phyloP scores from a whole-genome alignment of 2,888 invertebrate species.

The Tromatobia lineatoria region DNA sequence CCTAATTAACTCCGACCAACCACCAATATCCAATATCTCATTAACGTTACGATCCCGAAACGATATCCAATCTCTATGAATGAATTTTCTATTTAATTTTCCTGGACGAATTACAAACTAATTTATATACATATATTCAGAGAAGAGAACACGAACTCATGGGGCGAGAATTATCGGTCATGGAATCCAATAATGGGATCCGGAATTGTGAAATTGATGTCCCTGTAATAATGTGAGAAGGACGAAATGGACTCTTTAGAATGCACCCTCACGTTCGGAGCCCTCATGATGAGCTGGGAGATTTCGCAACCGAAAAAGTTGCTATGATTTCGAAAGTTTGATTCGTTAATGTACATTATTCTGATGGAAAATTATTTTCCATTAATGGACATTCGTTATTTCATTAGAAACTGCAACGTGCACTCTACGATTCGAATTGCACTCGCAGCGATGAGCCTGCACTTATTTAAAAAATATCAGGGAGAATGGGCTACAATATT shows the following conservation, averaged over 20 bases:
- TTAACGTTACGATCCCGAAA: slow-evolving; percentile 14
- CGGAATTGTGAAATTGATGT: neutral
- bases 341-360: too few relatives aligned
- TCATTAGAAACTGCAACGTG: too few relatives aligned
- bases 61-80: neutral
- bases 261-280: neutral
- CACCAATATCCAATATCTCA: slow-evolving; percentile 21
- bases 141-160: neutral
- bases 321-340: too few relatives aligned
- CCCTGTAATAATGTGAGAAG: slow-evolving; percentile 2
- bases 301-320: too few relatives aligned
- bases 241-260: neutral
- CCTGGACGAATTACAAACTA: neutral
- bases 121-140: neutral
- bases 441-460: too few relatives aligned
- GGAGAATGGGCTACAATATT: too few relatives aligned
- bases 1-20: neutral
- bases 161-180: neutral
- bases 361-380: too few relatives aligned
- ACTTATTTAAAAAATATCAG: too few relatives aligned
- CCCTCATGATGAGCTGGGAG: neutral
- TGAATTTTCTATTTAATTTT: neutral
- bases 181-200: neutral
- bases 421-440: too few relatives aligned
- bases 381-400: too few relatives aligned